A percentile compares a stretch with the other conserved stretches of the same genome.
phyloP scores from a whole-genome alignment of 1,140 invertebrate species.

The Brachionus rotundiformis region DNA sequence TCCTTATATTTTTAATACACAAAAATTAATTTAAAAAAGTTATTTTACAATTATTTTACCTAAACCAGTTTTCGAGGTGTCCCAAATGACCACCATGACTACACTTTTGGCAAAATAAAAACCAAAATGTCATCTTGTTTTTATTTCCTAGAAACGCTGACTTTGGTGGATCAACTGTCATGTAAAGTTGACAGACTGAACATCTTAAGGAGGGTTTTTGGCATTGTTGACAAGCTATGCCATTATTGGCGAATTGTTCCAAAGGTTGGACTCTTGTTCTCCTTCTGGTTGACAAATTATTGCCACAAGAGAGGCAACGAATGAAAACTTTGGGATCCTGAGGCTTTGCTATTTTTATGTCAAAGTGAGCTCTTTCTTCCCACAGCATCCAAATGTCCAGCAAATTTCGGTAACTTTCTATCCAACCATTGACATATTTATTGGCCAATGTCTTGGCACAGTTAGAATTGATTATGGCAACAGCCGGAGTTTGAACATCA shows the following conservation, averaged over 20 bases:
- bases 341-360: background rate
- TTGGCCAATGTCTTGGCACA: background rate
- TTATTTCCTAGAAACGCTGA: slow-evolving; percentile 4
- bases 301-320: slow-evolving; percentile 18
- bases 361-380: slow-evolving; percentile 15
- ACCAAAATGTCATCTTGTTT: slow-evolving; percentile 40
- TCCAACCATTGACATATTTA: slow-evolving; percentile 47
- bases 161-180: slow-evolving; percentile 48
- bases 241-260: slow-evolving; percentile 19
- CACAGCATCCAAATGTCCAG: slow-evolving; percentile 45
- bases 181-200: slow-evolving; percentile 30
- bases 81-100: slow-evolving; percentile 48
- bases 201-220: slow-evolving; percentile 28
- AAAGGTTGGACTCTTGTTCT: background rate
- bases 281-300: slow-evolving; percentile 8
- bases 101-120: slow-evolving; percentile 51
- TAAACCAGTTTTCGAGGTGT: slow-evolving; percentile 38
- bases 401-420: slow-evolving; percentile 41
- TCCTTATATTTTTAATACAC: too few relatives aligned
- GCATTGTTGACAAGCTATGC: slow-evolving; percentile 43
- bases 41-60: too few relatives aligned
- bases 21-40: too few relatives aligned
- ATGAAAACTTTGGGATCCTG: background rate
- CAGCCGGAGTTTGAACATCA: slow-evolving; percentile 43
- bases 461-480: background rate